Evolutionary conservation across 2,888 invertebrate species (phyloP).

Genomic region (Diaprepes abbreviatus): DNA sequence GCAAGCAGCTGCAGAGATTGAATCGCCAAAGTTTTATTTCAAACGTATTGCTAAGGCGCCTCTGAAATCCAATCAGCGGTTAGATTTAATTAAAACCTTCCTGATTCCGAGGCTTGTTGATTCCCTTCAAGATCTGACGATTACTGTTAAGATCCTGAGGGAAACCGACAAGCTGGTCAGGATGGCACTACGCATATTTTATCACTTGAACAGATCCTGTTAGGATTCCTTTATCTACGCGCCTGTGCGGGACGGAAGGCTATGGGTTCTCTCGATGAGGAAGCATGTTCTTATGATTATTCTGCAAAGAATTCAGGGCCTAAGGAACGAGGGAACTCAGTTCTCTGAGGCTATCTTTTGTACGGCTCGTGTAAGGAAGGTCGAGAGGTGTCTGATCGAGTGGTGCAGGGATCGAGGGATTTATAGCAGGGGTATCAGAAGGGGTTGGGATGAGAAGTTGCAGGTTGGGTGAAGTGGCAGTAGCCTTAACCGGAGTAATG

Average conservation of each 20-base stretch:
- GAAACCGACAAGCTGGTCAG: not conserved
- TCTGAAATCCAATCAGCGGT: not conserved
- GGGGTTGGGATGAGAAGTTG: constrained; percentile 22
- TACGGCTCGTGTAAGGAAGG: too few relatives aligned
- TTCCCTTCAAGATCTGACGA: not conserved
- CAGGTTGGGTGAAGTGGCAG: constrained; percentile 45
- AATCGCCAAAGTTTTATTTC: not conserved
- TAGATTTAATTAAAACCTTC: not conserved
- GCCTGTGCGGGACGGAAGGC: constrained; percentile 6
- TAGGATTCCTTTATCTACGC: constrained; percentile 29
- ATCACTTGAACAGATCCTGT: constrained; percentile 2
- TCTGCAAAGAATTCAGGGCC: not conserved
- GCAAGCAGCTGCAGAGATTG: not conserved
- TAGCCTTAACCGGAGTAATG: constrained; percentile 24
- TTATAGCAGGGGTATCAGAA: not conserved
- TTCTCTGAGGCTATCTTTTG: not conserved
- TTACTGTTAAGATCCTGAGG: not conserved
- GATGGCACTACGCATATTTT: not conserved
- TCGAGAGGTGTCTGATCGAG: not conserved
- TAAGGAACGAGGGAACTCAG: not conserved
- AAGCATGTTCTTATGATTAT: constrained; percentile 28
- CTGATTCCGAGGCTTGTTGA: not conserved
- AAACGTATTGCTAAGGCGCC: not conserved
- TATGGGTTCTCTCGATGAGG: constrained; percentile 25
- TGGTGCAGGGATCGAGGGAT: not conserved